Base-by-base conservation (phyloP, 2,888 invertebrate species). In the Vannuccia rotundouncinata region DNA sequence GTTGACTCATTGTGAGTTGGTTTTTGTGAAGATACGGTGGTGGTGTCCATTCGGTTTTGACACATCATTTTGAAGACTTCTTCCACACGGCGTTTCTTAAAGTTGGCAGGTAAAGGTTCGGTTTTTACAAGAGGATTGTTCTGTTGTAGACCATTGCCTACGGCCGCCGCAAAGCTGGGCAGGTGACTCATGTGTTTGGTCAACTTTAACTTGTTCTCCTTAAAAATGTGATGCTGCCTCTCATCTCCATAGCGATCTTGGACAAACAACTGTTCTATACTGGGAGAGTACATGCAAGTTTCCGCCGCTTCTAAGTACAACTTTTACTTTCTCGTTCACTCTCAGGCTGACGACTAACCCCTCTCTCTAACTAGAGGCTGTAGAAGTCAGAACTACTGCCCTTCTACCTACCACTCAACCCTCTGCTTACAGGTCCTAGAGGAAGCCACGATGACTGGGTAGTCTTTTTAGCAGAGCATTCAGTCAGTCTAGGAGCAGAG, bases 191-290 rank as follows among this genome's bases (percentile, higher is more conserved):
- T 13, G 59, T 78, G 59, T 17, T 75, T 78, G 17, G 66, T 28
- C 29, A 78, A 22, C 28, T 78, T 78, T 75, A 78, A n/a, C 28
- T 78, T 78, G 66, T 78, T 78, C 78, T 78, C 78, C 31, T 78
- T 78, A 28, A 73, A 78, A 29, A 59, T 74, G 66, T 78, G 74
- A 74, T 92, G 90, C 92, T 66, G 66, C 25, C 25, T 17, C 2
- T 66, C 66, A 22, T 22, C 66, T 27, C 66, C 66, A 45, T 45
- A n/a, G n/a, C n/a, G n/a, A n/a, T n/a, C n/a, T n/a, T n/a, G n/a
- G n/a, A n/a, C n/a, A n/a, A n/a, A n/a, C n/a, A n/a, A n/a, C n/a
- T n/a, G n/a, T n/a, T n/a, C n/a, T n/a, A n/a, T n/a, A n/a, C n/a
- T n/a, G n/a, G n/a, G n/a, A n/a, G n/a, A n/a, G n/a, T n/a, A n/a